phyloP scores from a whole-genome alignment of 2,797 vertebrate species.

The Chaetodon trifasciatus region DNA sequence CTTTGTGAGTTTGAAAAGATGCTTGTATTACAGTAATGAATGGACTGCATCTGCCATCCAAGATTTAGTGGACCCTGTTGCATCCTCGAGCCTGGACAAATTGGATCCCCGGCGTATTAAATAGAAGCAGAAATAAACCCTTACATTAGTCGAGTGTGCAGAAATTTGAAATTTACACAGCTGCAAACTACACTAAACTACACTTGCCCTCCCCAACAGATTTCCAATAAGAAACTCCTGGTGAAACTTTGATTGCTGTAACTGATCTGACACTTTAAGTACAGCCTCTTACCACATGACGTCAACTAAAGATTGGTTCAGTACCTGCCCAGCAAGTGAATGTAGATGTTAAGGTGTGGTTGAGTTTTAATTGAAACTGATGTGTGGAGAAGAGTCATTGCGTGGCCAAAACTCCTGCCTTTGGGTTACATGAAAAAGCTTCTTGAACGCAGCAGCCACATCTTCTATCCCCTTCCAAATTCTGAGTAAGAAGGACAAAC shows the following conservation, averaged over 20 bases:
- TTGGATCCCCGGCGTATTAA: background rate
- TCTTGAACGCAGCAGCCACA: slow-evolving; percentile 14
- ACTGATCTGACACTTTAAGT: background rate
- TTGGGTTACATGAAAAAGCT: slow-evolving; percentile 13
- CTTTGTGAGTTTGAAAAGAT: background rate
- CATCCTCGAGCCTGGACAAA: background rate
- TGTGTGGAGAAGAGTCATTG: background rate
- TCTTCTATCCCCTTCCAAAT: slow-evolving; percentile 22
- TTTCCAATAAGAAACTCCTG: background rate
- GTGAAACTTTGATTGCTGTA: background rate
- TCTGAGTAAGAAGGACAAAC: slow-evolving; percentile 35
- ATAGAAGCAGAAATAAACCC: background rate
- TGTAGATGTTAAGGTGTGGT: background rate
- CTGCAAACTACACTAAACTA: background rate
- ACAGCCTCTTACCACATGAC: background rate
- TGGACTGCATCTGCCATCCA: too few relatives aligned
- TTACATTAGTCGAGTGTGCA: background rate
- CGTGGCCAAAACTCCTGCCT: background rate
- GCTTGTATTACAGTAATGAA: background rate
- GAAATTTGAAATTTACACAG: background rate
- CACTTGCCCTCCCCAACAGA: background rate
- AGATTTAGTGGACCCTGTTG: background rate
- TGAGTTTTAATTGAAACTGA: background rate
- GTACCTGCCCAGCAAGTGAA: background rate
- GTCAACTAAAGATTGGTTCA: background rate